These are phyloP conservation scores for Lutjanus erythropterus DNA, from an alignment of 2,113 vertebrate genomes.

Conservation along the genomic window DNA sequence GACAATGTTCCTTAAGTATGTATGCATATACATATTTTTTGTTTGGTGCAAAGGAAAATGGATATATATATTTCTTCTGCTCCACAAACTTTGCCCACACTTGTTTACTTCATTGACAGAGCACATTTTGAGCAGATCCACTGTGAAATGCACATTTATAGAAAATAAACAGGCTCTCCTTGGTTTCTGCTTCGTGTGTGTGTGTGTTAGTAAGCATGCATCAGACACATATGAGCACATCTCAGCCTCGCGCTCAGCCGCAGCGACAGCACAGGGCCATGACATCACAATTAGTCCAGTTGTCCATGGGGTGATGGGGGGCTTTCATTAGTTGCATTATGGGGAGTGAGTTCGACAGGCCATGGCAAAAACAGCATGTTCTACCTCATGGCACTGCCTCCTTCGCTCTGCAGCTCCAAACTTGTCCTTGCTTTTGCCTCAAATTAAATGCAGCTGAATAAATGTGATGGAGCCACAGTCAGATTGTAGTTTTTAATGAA, in stretches of 20 bases:
- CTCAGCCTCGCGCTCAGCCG: neutral
- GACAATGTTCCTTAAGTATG: too few species aligned
- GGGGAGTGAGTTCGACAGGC: conserved; percentile 54
- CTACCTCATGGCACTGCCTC: conserved; percentile 47
- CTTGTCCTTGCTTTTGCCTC: neutral
- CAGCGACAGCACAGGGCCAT: neutral
- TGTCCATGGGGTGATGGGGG: conserved; percentile 44
- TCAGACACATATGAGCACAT: conserved; percentile 14
- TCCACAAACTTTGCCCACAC: neutral
- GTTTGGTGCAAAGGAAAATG: too few species aligned
- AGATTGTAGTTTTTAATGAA: conserved; percentile 4
- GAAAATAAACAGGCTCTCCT: neutral
- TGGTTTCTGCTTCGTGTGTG: neutral
- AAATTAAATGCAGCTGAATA: conserved; percentile 36
- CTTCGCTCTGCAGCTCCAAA: conserved; percentile 16
- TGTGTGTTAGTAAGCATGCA: neutral
- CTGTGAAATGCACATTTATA: neutral
- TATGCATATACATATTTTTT: neutral
- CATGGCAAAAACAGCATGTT: conserved; percentile 41
- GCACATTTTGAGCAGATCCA: neutral
- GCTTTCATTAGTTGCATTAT: conserved; percentile 72
- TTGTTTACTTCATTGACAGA: neutral
- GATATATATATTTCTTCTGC: neutral
- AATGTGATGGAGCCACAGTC: conserved; percentile 25
- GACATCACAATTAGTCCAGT: conserved; percentile 30